phyloP scores from a whole-genome alignment of 2,113 vertebrate genomes.

The Nematolebias whitei region DNA sequence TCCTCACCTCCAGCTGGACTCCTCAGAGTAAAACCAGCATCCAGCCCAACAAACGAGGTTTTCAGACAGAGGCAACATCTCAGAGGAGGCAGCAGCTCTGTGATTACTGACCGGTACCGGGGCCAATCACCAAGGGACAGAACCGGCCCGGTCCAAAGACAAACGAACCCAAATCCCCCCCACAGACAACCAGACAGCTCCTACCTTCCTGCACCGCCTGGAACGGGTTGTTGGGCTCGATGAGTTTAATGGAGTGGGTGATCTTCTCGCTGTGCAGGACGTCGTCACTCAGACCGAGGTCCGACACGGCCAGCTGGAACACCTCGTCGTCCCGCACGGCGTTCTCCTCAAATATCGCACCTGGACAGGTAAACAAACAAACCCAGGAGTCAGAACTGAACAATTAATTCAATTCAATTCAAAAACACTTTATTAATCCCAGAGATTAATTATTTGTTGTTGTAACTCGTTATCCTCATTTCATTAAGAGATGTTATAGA shows the following conservation, averaged over 20 bases:
- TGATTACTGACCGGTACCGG: too few relatives aligned
- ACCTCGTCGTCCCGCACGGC: slow-evolving; percentile 93
- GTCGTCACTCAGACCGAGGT: slow-evolving; percentile 97
- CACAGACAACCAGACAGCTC: background rate
- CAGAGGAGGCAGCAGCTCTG: slow-evolving; percentile 39
- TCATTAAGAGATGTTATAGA: too few relatives aligned
- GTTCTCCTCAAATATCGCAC: slow-evolving; percentile 98
- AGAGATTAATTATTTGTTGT: too few relatives aligned
- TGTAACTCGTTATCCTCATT: too few relatives aligned
- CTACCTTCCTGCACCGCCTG: slow-evolving; percentile 98
- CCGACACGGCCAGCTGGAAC: slow-evolving; percentile 96
- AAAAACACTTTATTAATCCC: too few relatives aligned
- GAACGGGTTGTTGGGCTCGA: slow-evolving; percentile 96
- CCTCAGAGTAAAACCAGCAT: slow-evolving; percentile 1
- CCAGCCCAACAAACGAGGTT: background rate
- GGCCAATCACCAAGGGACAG: background rate
- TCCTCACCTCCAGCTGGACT: too few relatives aligned
- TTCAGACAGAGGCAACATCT: background rate
- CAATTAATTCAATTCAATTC: too few relatives aligned
- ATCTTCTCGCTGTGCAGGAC: slow-evolving; percentile 98
- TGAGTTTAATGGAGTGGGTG: slow-evolving; percentile 97
- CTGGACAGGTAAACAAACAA: slow-evolving; percentile 65
- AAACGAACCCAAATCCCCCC: slow-evolving; percentile 6
- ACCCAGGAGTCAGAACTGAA: background rate
- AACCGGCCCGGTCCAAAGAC: slow-evolving; percentile 12